phyloP scores from a whole-genome alignment of 2,797 vertebrate genomes.

The Enteromius mattozi region DNA sequence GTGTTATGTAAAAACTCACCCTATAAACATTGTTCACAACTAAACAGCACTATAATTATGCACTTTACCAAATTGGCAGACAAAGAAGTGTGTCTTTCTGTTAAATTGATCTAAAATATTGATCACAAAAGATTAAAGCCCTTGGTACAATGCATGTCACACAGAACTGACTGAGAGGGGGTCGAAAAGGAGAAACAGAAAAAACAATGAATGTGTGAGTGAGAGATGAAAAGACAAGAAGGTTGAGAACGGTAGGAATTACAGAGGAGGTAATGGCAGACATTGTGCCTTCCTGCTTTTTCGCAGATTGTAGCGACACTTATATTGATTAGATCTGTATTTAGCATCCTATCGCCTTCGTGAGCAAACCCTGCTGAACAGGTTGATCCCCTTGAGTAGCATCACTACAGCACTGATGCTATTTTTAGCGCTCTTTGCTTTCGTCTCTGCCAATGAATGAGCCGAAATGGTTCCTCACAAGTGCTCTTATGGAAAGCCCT shows the following conservation, averaged over 20 bases:
- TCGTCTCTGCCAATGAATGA: neutral
- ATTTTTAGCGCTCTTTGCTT: conserved; percentile 1
- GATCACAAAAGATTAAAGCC: conserved; percentile 2
- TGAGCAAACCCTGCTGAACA: conserved; percentile 18
- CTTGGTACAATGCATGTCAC: neutral
- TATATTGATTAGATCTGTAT: conserved; percentile 23
- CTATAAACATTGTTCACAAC: neutral
- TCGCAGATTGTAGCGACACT: neutral
- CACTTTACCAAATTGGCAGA: neutral
- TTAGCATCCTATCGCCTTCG: conserved; percentile 6
- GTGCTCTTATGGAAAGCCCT: conserved; percentile 1
- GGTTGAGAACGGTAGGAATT: neutral
- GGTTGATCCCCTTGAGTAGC: neutral
- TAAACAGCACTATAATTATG: conserved; percentile 3
- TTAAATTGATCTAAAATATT: conserved; percentile 13
- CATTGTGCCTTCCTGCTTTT: neutral
- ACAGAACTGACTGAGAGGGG: conserved; percentile 17
- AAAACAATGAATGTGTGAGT: neutral
- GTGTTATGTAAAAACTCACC: neutral
- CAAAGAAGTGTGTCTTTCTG: conserved; percentile 2
- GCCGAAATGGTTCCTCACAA: neutral
- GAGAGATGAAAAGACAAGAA: neutral
- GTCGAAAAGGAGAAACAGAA: neutral
- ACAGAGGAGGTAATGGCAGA: neutral
- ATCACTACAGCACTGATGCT: neutral